phyloP scores from a whole-genome alignment of 2,113 vertebrate species.

The Hemiprocne comata region DNA sequence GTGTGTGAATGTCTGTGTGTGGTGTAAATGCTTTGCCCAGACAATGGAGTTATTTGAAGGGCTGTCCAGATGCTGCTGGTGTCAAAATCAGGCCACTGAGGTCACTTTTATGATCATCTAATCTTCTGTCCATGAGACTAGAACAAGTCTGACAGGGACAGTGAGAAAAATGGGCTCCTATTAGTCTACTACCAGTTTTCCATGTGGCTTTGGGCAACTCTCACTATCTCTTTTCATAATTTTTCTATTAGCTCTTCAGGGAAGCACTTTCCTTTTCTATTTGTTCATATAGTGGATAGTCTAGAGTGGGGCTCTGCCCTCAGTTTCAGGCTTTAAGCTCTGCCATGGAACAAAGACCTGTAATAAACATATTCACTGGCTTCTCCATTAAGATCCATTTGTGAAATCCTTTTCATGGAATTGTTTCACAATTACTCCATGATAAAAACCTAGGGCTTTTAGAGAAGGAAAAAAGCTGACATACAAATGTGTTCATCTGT shows the following conservation, averaged over 20 bases:
- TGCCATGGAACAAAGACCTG: background rate
- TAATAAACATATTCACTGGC: background rate
- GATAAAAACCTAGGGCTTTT: background rate
- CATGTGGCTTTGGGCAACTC: background rate
- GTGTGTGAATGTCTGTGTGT: background rate
- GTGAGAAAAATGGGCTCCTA: background rate
- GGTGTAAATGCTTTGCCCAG: background rate
- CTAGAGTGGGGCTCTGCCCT: background rate
- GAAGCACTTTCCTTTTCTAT: background rate
- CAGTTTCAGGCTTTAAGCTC: background rate
- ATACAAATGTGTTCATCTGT: background rate
- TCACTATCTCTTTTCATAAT: background rate
- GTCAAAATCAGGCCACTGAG: background rate
- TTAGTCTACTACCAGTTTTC: background rate
- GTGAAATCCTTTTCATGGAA: background rate
- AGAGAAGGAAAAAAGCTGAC: background rate
- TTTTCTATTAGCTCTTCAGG: background rate
- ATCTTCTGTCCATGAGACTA: background rate
- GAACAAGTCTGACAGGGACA: background rate
- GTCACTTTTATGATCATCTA: background rate
- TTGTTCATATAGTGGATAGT: background rate
- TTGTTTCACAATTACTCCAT: background rate
- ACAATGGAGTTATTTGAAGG: accelerated
- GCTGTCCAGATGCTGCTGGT: background rate
- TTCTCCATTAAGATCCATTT: background rate